Percentiles rank a stretch among this genome's conserved stretches.
Evolutionary conservation across 2,113 vertebrate species (phyloP).

Genomic region (Festucalex cinctus): DNA sequence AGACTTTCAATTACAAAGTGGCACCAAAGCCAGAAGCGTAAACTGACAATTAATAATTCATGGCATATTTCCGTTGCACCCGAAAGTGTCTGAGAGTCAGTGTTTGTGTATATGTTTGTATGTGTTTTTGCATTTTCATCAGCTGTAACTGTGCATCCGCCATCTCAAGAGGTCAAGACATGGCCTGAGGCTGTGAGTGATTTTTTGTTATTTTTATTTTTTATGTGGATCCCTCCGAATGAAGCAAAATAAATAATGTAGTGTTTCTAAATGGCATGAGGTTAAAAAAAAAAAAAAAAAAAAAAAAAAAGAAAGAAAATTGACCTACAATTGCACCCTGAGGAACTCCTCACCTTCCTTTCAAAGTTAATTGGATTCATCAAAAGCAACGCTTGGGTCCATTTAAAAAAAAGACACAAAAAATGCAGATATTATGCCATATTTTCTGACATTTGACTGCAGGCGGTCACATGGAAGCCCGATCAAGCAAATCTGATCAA

Average conservation of each 20-base stretch:
- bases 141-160: not conserved
- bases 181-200: not conserved
- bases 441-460: constrained; percentile 36
- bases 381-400: constrained; percentile 41
- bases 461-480: constrained; percentile 48
- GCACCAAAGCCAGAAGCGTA: not conserved
- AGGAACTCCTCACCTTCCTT: constrained; percentile 26
- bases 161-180: not conserved
- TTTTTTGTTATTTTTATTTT: not conserved
- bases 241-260: not conserved
- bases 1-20: not conserved
- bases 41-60: not conserved
- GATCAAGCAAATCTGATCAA: constrained; percentile 59
- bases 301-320: too few species aligned
- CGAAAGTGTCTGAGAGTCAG: not conserved
- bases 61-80: not conserved
- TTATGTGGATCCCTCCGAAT: not conserved
- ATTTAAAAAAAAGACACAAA: constrained; percentile 22
- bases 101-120: not conserved
- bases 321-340: not conserved
- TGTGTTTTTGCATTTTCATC: not conserved
- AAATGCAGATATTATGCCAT: not conserved
- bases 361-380: constrained; percentile 47
- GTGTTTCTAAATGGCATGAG: constrained; percentile 11
- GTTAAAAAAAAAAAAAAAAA: constrained; percentile 1